Evolutionary conservation across 2,113 vertebrate species (phyloP).

Genomic region (Phylloscopus trochilus): DNA sequence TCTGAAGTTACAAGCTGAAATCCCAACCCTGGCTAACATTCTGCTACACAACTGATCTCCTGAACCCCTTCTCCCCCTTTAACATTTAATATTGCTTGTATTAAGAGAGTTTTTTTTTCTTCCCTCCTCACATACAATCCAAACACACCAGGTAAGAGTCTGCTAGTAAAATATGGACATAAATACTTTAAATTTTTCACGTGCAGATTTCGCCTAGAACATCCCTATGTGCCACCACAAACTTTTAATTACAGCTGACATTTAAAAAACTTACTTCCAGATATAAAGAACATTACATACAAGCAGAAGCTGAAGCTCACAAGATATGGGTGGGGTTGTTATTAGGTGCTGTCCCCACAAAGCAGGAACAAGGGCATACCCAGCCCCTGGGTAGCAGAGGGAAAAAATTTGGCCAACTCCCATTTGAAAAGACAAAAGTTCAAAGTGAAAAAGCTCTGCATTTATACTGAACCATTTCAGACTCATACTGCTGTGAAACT

Average conservation of each 20-base stretch:
- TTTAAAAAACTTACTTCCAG: not conserved
- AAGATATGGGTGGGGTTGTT: conserved; percentile 83
- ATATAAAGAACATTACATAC: conserved; percentile 36
- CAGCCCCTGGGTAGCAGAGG: conserved; percentile 79
- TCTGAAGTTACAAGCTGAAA: conserved; percentile 53
- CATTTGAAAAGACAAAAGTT: conserved; percentile 77
- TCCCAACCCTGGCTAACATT: conserved; percentile 26
- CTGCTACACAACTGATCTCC: conserved; percentile 32
- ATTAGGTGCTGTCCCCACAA: conserved; percentile 82
- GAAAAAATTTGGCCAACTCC: conserved; percentile 85
- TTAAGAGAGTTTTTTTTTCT: not conserved
- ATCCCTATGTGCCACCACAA: not conserved
- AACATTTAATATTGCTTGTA: not conserved
- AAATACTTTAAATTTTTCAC: conserved; percentile 28
- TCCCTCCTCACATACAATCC: not conserved
- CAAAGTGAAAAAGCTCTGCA: conserved; percentile 40
- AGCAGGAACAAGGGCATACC: conserved; percentile 64
- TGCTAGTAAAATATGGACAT: not conserved
- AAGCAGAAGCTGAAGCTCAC: conserved; percentile 62
- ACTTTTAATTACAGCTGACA: conserved; percentile 48
- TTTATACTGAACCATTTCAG: conserved; percentile 55
- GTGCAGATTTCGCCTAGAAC: conserved; percentile 30
- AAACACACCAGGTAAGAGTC: conserved; percentile 40
- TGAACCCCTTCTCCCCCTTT: not conserved
- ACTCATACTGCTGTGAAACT: conserved; percentile 50